phyloP scores from a whole-genome alignment of 2,113 vertebrate species.

The Tursiops truncatus region DNA sequence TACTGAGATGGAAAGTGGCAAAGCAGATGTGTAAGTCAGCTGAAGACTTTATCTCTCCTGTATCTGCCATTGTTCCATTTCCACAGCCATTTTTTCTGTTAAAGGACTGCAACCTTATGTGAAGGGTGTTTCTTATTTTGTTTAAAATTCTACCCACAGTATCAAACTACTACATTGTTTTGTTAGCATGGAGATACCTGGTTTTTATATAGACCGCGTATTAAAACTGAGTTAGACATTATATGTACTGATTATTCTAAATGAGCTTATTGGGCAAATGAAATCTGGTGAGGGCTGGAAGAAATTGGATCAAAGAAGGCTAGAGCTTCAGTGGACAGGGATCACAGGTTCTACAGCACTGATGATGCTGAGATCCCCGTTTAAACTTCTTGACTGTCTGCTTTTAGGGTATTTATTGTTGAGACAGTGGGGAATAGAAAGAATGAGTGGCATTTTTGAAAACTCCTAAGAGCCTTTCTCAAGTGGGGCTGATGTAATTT shows the following conservation, averaged over 20 bases:
- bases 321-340: neutral
- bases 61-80: neutral
- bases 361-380: neutral
- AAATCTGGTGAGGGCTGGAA: neutral
- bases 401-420: neutral
- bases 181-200: neutral
- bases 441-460: neutral
- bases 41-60: neutral
- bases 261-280: neutral
- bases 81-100: neutral
- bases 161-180: neutral
- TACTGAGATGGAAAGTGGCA: neutral
- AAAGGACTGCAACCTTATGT: neutral
- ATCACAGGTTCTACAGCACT: neutral
- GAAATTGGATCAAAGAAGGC: neutral
- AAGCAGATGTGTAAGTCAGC: neutral
- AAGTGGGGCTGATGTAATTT: slow-evolving; percentile 1
- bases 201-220: neutral
- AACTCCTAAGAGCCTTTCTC: neutral
- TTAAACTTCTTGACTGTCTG: neutral
- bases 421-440: neutral
- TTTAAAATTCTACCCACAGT: neutral
- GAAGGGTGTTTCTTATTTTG: neutral
- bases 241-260: neutral
- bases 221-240: neutral